Conservation (phyloP, 2,113 vertebrate species). For the Notiomystis cincta region DNA sequence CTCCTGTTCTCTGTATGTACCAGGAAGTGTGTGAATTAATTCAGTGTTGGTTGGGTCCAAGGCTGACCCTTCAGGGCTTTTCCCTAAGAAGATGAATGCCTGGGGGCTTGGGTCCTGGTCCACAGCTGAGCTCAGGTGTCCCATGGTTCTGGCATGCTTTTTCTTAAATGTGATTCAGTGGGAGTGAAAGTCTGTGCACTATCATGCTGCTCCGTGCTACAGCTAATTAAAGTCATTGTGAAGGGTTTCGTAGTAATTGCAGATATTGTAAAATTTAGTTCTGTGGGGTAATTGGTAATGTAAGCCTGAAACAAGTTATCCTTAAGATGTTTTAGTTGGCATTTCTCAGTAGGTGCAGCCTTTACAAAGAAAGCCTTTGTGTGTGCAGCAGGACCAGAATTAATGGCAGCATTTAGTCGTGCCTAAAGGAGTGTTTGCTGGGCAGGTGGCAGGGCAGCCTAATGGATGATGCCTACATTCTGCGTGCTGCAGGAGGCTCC, state of each 20-base stretch:
- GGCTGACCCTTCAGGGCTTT: background rate
- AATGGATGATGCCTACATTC: background rate
- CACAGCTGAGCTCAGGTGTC: background rate
- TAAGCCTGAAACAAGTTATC: slow-evolving; percentile 29
- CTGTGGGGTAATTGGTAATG: slow-evolving; percentile 26
- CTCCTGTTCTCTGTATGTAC: background rate
- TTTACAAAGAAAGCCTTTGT: slow-evolving; percentile 21
- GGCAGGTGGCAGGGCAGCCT: background rate
- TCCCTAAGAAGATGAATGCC: background rate
- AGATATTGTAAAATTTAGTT: slow-evolving; percentile 27
- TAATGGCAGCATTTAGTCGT: slow-evolving; percentile 5
- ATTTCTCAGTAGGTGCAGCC: slow-evolving; percentile 21
- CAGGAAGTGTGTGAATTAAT: background rate
- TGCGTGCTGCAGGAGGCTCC: background rate
- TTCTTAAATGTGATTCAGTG: background rate
- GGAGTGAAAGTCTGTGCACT: background rate
- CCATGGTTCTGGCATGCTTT: background rate
- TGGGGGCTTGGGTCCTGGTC: background rate
- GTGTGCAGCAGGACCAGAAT: background rate
- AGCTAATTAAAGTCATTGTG: slow-evolving; percentile 26
- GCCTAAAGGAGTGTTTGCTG: background rate
- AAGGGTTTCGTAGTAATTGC: slow-evolving; percentile 12
- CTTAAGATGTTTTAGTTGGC: slow-evolving; percentile 35
- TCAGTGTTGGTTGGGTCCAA: background rate
- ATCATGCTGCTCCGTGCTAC: background rate